phyloP scores from a whole-genome alignment of 2,888 invertebrate species.

The Cepaea hortensis region DNA sequence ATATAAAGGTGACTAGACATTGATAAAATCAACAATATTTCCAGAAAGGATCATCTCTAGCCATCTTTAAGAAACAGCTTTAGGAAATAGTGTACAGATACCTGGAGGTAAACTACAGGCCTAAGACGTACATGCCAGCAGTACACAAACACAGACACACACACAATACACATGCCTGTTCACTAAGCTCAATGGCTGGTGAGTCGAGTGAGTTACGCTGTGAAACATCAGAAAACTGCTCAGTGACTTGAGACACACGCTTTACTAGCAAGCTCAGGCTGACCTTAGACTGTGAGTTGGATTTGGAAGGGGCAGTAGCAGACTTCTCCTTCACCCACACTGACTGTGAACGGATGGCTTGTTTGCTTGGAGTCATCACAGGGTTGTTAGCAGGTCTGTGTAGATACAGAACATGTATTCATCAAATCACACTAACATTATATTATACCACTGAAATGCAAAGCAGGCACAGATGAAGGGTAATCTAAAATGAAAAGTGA shows the following conservation, averaged over 20 bases:
- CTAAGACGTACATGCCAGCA: slow-evolving; percentile 35
- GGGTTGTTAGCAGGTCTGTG: slow-evolving; percentile 48
- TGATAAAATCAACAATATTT: too few species aligned
- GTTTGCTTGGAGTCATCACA: slow-evolving; percentile 48
- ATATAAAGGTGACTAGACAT: too few species aligned
- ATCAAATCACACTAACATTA: background rate
- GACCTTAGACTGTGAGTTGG: slow-evolving; percentile 47
- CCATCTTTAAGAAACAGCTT: too few species aligned
- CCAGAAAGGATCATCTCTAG: too few species aligned
- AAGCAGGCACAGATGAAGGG: background rate
- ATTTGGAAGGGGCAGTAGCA: slow-evolving; percentile 48
- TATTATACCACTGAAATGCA: background rate
- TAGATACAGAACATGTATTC: slow-evolving; percentile 11
- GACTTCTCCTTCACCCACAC: slow-evolving; percentile 65
- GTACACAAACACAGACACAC: slow-evolving; percentile 13
- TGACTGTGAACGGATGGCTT: slow-evolving; percentile 58
- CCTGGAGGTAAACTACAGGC: slow-evolving; percentile 30
- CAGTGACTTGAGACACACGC: slow-evolving; percentile 63
- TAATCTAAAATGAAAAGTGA: background rate
- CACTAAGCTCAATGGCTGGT: slow-evolving; percentile 78
- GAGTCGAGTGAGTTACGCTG: slow-evolving; percentile 65
- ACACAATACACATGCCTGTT: slow-evolving; percentile 82
- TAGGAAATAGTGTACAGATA: too few species aligned
- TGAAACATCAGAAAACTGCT: slow-evolving; percentile 52
- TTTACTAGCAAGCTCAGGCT: slow-evolving; percentile 54